Evolutionary conservation across 2,888 invertebrate genomes (phyloP).

Genomic region (Pegoplata infirma): DNA sequence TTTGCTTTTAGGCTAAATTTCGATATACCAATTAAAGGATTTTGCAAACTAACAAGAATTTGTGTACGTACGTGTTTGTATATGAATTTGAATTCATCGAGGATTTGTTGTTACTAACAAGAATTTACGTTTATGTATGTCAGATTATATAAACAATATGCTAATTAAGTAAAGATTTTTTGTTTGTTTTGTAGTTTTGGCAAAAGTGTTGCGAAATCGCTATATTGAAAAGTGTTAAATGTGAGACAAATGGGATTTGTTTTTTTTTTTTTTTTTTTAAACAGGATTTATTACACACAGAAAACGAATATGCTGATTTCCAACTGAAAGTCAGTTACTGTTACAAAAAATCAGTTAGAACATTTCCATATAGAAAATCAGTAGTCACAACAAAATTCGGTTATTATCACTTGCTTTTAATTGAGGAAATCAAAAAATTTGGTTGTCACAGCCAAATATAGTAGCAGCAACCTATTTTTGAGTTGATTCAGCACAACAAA

Average conservation of each 20-base stretch:
- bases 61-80: neutral
- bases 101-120: conserved; percentile 38
- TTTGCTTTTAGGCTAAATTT: conserved; percentile 42
- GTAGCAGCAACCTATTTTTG: too few relatives aligned
- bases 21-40: conserved; percentile 62
- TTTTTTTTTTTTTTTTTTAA: too few relatives aligned
- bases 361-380: too few relatives aligned
- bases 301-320: too few relatives aligned
- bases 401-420: too few relatives aligned
- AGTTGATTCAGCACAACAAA: too few relatives aligned
- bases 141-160: conserved; percentile 52
- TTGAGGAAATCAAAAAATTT: too few relatives aligned
- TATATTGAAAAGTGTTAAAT: neutral
- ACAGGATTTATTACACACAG: too few relatives aligned
- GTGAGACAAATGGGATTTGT: neutral
- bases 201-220: neutral
- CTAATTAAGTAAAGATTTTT: conserved; percentile 42
- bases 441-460: too few relatives aligned
- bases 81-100: conserved; percentile 25
- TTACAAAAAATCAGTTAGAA: too few relatives aligned
- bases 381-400: too few relatives aligned
- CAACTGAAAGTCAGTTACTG: too few relatives aligned
- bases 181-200: neutral
- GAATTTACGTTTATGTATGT: conserved; percentile 43
- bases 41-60: conserved; percentile 39